Base-by-base conservation (phyloP, 2,888 invertebrate genomes). In the Nephrotoma guestfalica region DNA sequence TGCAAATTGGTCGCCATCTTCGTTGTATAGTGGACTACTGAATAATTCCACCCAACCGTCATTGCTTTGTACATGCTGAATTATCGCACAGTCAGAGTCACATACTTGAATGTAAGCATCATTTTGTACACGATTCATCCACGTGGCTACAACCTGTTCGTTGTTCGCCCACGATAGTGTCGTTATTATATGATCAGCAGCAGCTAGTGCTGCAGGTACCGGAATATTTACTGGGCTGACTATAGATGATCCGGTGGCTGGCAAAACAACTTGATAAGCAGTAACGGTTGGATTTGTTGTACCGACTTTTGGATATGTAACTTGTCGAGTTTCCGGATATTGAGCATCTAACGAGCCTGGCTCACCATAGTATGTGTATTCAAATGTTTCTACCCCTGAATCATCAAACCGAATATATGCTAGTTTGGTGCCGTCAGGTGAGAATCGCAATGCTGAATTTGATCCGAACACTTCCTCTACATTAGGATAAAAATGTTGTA, bases 41-140 rank as follows among this genome's bases (percentile, higher is more conserved):
- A 96, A 96, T 47, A 94, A 91, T 89, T 96, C 96, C n/a, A 97
- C 93, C 97, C 96, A 97, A 13, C 96, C 97, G 2, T 93, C 91
- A 11, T 91, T 88, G 30, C 30, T 30, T 30, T 30, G 30, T 1
- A 89, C 89, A 45, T 88, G n/a, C 9, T 9, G 13, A 15, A 86
- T 42, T n/a, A 15, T 41, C 0, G 0, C 9, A 43, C 86, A 87
- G 9, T n/a, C 41, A 18, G 91, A 90, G 43, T 93, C 92, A 90
- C 96, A 97, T 4, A 95, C 91, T 13, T 94, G 93, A 87, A 95
- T 90, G 87, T 93, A 92, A 18, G 95, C 94, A 86, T 93, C 92
- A 89, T 97, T 98, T 91, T 99, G 98, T 41, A 95, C 94, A 86
- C 98, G 93, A 91, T 98, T 97, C 91, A 97, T 95, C 97, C 98